Percentiles rank a stretch among this genome's conserved stretches.
Conservation (phyloP, 1,140 invertebrate genomes). For the Ostrea edulis region DNA sequence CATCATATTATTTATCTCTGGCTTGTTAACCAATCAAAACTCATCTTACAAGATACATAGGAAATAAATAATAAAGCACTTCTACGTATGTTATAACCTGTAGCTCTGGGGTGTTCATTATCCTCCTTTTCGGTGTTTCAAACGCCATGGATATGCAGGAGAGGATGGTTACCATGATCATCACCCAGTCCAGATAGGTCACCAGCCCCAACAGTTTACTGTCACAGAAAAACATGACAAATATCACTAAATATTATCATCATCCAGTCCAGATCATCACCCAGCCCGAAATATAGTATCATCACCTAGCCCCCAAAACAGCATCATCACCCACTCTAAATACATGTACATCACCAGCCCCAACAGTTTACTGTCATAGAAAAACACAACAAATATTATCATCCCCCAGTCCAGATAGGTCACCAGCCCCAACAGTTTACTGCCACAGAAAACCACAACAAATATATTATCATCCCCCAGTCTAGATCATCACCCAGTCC, state of each 20-base stretch:
- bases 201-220: constrained; percentile 98
- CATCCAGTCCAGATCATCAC: constrained; percentile 97
- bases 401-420: constrained; percentile 99
- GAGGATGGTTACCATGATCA: constrained; percentile 98
- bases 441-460: too few relatives aligned
- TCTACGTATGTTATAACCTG: constrained; percentile 69
- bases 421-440: too few relatives aligned
- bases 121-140: constrained; percentile 92
- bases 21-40: too few relatives aligned
- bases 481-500: too few relatives aligned
- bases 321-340: too few relatives aligned
- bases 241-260: constrained; percentile 88
- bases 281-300: constrained; percentile 73
- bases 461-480: too few relatives aligned
- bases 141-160: constrained; percentile 99
- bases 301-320: too few relatives aligned
- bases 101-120: constrained; percentile 79
- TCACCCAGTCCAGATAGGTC: constrained; percentile 99
- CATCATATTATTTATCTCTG: too few relatives aligned
- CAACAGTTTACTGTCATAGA: constrained; percentile 91
- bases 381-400: constrained; percentile 84
- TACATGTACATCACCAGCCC: constrained; percentile 86
- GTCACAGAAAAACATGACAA: not conserved
- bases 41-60: too few relatives aligned
- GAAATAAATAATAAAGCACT: too few relatives aligned